Base-by-base conservation (phyloP, 2,797 vertebrate genomes). In the Margarornis squamiger region DNA sequence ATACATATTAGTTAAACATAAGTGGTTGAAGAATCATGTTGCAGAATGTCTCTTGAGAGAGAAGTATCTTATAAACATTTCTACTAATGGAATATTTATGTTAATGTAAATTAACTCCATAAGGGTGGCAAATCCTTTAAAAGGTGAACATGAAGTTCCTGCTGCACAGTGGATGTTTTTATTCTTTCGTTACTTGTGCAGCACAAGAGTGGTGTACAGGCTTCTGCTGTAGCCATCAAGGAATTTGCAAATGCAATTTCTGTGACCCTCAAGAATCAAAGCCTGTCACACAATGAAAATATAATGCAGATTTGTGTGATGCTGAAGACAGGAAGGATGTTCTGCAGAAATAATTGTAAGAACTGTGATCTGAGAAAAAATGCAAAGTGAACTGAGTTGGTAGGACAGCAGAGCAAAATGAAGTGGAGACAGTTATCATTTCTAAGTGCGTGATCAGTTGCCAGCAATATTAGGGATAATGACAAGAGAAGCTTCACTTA, bases 1-100 rank as follows among this genome's bases (percentile, higher is more conserved):
- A 96, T 95, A 92, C 95, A 91, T 76, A 93, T 96, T 96, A 97
- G 96, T 96, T 95, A 97, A 96, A 97, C 88, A 81, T 94, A 97
- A 97, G 96, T 96, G 92, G 94, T 90, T 97, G 94, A 97, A 97
- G 95, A 97, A 96, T 96, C 93, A 92, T 93, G 82, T 96, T 96
- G 88, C 91, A 92, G 87, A 96, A 97, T 96, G 90, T 88, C 94
- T 97, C 96, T 96, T 94, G 95, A 95, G 96, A 96, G 86, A 92
- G 79, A 96, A 97, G 78, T 91, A 94, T 86, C 91, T 96, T 95
- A 97, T 93, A 96, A 97, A 95, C 86, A 90, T 96, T 97, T 94
- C 78, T 91, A 77, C 92, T 96, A 95, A 96, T 94, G 90, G 94
- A 96, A 87, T 91, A 95, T 96, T 97, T 95, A 95, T 96, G 93